These are phyloP conservation scores for Lampris megalopsis DNA, from an alignment of 2,113 vertebrate species.

Conservation along the genomic window DNA sequence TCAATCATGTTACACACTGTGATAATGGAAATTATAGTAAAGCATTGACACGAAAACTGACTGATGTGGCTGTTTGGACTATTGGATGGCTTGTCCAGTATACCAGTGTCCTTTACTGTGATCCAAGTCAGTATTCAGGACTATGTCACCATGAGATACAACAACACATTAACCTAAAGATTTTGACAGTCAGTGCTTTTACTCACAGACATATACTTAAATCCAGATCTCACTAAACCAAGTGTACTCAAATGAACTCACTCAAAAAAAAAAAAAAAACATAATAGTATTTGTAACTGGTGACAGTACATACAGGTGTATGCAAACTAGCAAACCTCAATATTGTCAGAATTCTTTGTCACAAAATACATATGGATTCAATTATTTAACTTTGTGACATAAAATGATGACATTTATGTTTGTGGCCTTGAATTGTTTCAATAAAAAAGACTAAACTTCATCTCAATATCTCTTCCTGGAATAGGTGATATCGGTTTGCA, in stretches of 20 bases:
- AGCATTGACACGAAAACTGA: constrained; percentile 21
- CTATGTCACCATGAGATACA: constrained; percentile 54
- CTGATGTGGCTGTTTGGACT: constrained; percentile 29
- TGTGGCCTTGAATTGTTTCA: neutral
- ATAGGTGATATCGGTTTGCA: constrained; percentile 5
- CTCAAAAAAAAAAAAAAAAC: too few relatives aligned
- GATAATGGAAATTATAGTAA: constrained; percentile 10
- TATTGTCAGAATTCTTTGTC: neutral
- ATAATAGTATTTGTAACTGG: too few relatives aligned
- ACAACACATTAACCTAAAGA: constrained; percentile 50
- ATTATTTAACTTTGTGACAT: neutral
- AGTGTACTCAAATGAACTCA: too few relatives aligned
- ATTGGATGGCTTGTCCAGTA: neutral
- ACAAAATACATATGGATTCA: neutral
- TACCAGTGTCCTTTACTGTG: constrained; percentile 47
- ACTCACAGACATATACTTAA: neutral
- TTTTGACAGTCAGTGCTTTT: constrained; percentile 17
- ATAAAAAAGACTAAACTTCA: neutral
- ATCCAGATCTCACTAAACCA: neutral
- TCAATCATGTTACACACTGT: too few relatives aligned
- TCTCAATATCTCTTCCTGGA: neutral
- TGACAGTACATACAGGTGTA: neutral
- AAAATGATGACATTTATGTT: neutral
- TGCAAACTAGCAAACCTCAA: neutral
- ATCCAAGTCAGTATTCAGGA: constrained; percentile 52